Base-by-base conservation (phyloP, 2,888 invertebrate species). In the Acanthosepion lycidas region DNA sequence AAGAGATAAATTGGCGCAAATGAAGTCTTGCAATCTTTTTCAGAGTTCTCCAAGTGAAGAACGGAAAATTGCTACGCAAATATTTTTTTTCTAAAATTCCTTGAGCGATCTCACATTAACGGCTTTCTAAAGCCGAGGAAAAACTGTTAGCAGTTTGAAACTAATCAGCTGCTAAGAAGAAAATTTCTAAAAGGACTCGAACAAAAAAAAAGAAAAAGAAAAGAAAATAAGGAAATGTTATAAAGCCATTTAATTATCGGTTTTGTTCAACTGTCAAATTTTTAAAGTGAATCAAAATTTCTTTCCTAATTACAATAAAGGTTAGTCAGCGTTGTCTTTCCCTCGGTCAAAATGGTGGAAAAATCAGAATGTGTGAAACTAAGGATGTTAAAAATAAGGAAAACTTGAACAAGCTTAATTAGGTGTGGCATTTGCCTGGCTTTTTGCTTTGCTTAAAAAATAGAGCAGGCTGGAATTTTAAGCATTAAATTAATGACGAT, bases 241-340 rank as follows among this genome's bases (percentile, higher is more conserved):
- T 9, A 78, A 78, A 78, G 78, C 78, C 78, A 78, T 78, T 78
- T 78, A 78, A 78, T 78, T 78, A 78, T 78, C 78, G 78, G n/a
- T 12, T 78, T 78, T 78, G 78, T 33, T 33, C 78, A n/a, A 15
- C 33, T 78, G 78, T 78, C 78, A 33, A 78, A 78, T 78, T n/a
- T 78, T 78, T 28, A 78, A 78, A 23, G 78, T n/a, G 78, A 33
- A 78, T 78, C n/a, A 12, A 33, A 78, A 78, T 78, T 78, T 78
- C 9, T 78, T 78, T 78, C n/a, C 78, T 78, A 78, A 78, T 78
- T 78, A 78, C 78, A 78, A n/a, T 33, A 78, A n/a, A 78, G 78
- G 33, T 78, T 78, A 15, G 78, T 78, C 78, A 78, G 33, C n/a
- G n/a, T 78, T 78, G 78, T 33, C n/a, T n/a, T 78, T n/a, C 78